Conservation (phyloP, 2,888 invertebrate species). For the Oligia strigilis region DNA sequence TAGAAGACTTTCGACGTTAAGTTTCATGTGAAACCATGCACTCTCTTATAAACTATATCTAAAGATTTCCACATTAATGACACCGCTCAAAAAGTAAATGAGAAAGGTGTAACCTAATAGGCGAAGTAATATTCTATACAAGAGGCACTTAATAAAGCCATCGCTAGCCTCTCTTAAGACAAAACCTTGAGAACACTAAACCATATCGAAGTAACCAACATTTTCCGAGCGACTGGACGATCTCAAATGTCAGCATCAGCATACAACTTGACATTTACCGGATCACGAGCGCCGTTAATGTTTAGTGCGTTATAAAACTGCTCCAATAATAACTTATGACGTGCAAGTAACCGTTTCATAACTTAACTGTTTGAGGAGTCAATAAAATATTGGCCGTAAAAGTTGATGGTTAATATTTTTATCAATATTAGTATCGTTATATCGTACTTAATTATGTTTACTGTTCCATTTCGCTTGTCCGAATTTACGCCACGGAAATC, state of each 20-base stretch:
- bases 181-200: slow-evolving; percentile 56
- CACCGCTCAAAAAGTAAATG: slow-evolving; percentile 1
- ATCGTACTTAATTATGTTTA: slow-evolving; percentile 33
- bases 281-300: slow-evolving; percentile 79
- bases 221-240: slow-evolving; percentile 69
- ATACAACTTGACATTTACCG: slow-evolving; percentile 77
- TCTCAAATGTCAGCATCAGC: slow-evolving; percentile 83
- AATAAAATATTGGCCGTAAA: slow-evolving; percentile 54
- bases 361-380: slow-evolving; percentile 51
- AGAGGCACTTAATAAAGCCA: slow-evolving; percentile 40
- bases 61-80: not conserved
- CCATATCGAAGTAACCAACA: slow-evolving; percentile 52
- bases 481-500: slow-evolving; percentile 7
- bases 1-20: not conserved
- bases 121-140: slow-evolving; percentile 15
- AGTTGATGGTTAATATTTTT: slow-evolving; percentile 41
- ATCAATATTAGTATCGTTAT: slow-evolving; percentile 43
- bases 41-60: not conserved
- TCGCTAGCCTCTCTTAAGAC: slow-evolving; percentile 42
- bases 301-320: slow-evolving; percentile 70
- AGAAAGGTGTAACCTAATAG: slow-evolving; percentile 20
- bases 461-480: slow-evolving; percentile 14
- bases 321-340: slow-evolving; percentile 66
- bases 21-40: not conserved
- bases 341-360: slow-evolving; percentile 62